phyloP scores from a whole-genome alignment of 2,113 vertebrate genomes.

The Callipepla squamata region DNA sequence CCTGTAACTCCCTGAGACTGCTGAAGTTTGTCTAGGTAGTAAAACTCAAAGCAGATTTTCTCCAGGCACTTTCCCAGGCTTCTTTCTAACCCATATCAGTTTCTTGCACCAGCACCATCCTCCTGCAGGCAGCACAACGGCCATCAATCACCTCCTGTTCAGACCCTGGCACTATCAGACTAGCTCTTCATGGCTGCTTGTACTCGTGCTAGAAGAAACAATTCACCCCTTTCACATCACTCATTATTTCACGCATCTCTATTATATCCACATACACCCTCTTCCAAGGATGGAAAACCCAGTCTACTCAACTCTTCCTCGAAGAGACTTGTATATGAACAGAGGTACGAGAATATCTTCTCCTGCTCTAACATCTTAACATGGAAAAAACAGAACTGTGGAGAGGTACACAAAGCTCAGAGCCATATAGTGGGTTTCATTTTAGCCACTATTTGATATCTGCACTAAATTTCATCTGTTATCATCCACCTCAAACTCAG shows the following conservation, averaged over 20 bases:
- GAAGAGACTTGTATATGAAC: background rate
- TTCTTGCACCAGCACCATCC: background rate
- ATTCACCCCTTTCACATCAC: background rate
- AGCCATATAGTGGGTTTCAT: background rate
- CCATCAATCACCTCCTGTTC: background rate
- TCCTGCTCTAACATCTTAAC: background rate
- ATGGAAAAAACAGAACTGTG: background rate
- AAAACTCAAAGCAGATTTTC: background rate
- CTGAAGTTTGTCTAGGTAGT: background rate
- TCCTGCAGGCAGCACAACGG: background rate
- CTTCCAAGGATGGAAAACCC: background rate
- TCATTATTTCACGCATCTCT: background rate
- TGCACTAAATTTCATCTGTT: background rate
- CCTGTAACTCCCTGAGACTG: background rate
- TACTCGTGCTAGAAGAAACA: background rate
- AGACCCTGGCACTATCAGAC: too few species aligned
- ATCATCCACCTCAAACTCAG: background rate
- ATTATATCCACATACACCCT: background rate
- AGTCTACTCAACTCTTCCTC: background rate
- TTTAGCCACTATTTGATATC: too few species aligned
- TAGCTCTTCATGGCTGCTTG: background rate
- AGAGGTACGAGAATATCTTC: background rate
- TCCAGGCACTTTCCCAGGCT: background rate
- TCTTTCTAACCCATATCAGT: background rate
- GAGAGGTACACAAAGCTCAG: fast-evolving